A percentile compares a stretch with the other conserved stretches of the same genome.
Evolutionary conservation across 2,888 invertebrate genomes (phyloP).

Genomic region (Poecilobothrus nobilitatus): DNA sequence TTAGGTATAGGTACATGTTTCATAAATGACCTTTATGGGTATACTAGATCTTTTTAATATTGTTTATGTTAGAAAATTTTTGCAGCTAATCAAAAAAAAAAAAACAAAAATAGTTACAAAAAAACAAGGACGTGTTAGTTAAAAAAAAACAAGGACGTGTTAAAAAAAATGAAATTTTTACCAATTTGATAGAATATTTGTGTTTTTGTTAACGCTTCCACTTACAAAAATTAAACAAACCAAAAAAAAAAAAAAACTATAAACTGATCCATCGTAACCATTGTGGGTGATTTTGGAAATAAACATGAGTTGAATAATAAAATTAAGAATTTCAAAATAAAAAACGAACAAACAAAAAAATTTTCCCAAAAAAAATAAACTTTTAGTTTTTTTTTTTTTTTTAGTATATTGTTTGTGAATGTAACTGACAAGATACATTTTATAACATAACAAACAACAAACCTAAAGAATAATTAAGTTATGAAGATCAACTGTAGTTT

Average conservation of each 20-base stretch:
- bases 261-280: neutral
- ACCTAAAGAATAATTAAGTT: too few relatives aligned
- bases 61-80: neutral
- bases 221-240: neutral
- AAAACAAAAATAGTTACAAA: neutral
- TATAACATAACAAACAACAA: too few relatives aligned
- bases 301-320: constrained; percentile 3
- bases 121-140: too few relatives aligned
- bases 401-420: too few relatives aligned
- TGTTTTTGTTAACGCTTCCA: neutral
- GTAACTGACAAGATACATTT: too few relatives aligned
- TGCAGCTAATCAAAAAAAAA: neutral
- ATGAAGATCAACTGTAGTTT: too few relatives aligned
- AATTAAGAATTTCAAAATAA: too few relatives aligned
- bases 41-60: neutral
- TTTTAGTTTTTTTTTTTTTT: neutral
- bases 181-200: neutral
- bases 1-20: too few relatives aligned
- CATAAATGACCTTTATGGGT: too few relatives aligned
- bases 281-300: neutral
- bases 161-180: neutral
- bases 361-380: neutral
- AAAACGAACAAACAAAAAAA: too few relatives aligned
- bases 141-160: neutral
- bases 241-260: neutral